A percentile compares a stretch with the other conserved stretches of the same genome.
Evolutionary conservation across 2,113 vertebrate species (phyloP).

Genomic region (Bombycilla garrulus): DNA sequence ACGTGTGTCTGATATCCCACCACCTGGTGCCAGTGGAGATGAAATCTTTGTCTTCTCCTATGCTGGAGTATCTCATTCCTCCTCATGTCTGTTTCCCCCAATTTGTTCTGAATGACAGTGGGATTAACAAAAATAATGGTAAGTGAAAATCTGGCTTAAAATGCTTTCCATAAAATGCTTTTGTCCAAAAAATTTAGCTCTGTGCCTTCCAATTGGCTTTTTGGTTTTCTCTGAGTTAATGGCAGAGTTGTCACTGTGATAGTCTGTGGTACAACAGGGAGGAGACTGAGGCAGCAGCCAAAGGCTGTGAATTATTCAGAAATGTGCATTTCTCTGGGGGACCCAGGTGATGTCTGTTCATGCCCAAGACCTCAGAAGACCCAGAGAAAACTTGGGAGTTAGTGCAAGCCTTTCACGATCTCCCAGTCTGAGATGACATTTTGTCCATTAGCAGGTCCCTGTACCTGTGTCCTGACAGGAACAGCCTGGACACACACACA

Average conservation of each 20-base stretch:
- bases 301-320: not conserved
- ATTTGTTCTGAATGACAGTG: not conserved
- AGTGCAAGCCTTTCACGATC: not conserved
- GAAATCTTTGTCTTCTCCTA: not conserved
- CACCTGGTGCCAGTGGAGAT: not conserved
- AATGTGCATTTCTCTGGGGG: not conserved
- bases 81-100: not conserved
- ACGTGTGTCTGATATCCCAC: not conserved
- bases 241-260: not conserved
- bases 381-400: not conserved
- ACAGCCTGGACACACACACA: rapidly evolving
- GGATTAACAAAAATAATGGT: not conserved
- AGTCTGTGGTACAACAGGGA: not conserved
- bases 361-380: not conserved
- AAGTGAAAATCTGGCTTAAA: not conserved
- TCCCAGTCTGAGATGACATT: rapidly evolving
- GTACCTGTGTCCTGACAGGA: not conserved
- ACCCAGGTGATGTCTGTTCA: not conserved
- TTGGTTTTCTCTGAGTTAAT: not conserved
- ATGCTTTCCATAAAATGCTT: not conserved
- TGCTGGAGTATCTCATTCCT: not conserved
- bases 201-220: not conserved
- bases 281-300: not conserved
- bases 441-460: not conserved
- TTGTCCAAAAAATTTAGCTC: not conserved